Conservation (phyloP, 2,888 invertebrate species). For the Nemotelus nigrinus region DNA sequence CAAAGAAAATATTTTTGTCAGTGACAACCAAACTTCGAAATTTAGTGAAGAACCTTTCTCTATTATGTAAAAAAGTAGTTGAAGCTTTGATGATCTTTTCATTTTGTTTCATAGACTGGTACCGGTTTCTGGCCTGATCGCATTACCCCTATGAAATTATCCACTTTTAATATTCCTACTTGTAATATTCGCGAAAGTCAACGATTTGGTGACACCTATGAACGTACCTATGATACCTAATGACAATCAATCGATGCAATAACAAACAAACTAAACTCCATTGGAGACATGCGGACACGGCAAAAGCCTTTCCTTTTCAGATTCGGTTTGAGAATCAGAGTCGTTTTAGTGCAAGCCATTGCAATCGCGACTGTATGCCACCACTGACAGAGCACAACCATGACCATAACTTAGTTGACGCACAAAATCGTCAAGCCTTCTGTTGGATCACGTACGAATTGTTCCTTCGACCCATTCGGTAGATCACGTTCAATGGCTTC, state of each 20-base stretch:
- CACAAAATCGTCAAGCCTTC: slow-evolving; percentile 51
- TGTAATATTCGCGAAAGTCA: not conserved
- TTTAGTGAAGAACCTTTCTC: not conserved
- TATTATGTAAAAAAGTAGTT: not conserved
- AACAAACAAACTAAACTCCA: not conserved
- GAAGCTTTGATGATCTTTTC: not conserved
- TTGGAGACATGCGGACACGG: slow-evolving; percentile 19
- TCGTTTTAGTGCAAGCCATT: not conserved
- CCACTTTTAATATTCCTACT: not conserved
- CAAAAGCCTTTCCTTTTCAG: slow-evolving; percentile 34
- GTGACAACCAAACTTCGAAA: not conserved
- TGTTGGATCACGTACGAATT: slow-evolving; percentile 54
- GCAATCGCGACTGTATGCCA: not conserved
- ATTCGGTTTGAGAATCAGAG: slow-evolving; percentile 22
- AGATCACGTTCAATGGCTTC: slow-evolving; percentile 54
- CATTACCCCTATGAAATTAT: not conserved
- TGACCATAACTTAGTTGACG: slow-evolving; percentile 17
- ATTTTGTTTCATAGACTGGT: not conserved
- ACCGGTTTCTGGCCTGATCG: not conserved
- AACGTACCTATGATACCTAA: not conserved
- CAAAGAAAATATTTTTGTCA: not conserved
- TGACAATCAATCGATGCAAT: not conserved
- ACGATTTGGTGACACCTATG: not conserved
- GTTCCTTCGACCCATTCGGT: slow-evolving; percentile 54
- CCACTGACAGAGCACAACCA: not conserved